Conservation (phyloP, 2,113 vertebrate species). For the Gymnarchus niloticus region DNA sequence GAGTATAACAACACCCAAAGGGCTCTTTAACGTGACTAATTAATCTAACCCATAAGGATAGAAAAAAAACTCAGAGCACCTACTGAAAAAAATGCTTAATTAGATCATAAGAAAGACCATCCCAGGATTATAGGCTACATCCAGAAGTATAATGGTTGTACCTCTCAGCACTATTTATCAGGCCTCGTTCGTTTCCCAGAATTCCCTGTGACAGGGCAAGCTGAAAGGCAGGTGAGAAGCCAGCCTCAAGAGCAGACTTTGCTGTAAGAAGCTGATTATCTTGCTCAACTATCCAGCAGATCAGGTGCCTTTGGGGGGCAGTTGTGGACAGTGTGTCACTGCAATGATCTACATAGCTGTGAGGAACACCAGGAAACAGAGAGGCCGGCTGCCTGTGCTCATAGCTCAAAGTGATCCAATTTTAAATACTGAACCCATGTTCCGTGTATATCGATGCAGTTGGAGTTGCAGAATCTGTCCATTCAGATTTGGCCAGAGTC, state of each 20-base stretch:
- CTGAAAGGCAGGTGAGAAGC: neutral
- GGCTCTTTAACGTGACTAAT: constrained; percentile 19
- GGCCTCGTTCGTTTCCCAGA: neutral
- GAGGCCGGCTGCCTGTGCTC: neutral
- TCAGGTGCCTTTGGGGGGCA: neutral
- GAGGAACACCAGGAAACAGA: neutral
- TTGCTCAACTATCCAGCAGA: neutral
- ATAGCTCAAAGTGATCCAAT: neutral
- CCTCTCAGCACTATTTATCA: neutral
- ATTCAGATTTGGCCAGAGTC: neutral
- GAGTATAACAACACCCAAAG: constrained; percentile 10
- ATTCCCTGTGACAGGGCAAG: neutral
- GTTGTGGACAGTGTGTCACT: neutral
- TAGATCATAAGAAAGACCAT: constrained; percentile 10
- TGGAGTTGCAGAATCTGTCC: neutral
- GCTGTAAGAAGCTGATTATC: neutral
- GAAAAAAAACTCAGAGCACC: neutral
- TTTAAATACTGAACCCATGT: neutral
- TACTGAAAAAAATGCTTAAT: constrained; percentile 6
- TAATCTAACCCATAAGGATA: constrained; percentile 5
- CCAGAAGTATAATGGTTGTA: neutral
- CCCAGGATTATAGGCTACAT: neutral
- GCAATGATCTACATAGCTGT: neutral
- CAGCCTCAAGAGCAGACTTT: neutral
- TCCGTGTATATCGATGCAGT: neutral